These are phyloP conservation scores for Champsocephalus gunnari DNA, from an alignment of 2,797 vertebrate species.

Conservation along the genomic window DNA sequence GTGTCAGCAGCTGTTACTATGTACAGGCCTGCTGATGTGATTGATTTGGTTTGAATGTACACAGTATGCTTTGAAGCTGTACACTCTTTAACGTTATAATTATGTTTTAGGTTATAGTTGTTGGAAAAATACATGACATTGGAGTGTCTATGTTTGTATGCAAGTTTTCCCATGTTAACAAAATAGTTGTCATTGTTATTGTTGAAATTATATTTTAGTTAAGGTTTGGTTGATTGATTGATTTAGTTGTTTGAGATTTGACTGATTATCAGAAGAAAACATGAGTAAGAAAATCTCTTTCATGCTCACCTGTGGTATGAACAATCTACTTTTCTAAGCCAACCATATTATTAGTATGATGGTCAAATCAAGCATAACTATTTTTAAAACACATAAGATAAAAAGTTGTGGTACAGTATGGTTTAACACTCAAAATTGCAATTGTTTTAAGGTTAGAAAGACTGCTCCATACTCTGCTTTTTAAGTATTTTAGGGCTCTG, in stretches of 20 bases:
- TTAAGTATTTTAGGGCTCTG: too few relatives aligned
- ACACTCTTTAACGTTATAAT: constrained; percentile 10
- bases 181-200: background rate
- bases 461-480: background rate
- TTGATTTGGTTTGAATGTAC: constrained; percentile 56
- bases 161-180: background rate
- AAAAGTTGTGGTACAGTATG: background rate
- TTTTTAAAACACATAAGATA: too few relatives aligned
- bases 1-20: constrained; percentile 58
- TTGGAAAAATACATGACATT: background rate
- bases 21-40: constrained; percentile 48
- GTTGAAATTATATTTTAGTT: background rate
- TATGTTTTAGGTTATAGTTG: constrained; percentile 14
- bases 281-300: background rate
- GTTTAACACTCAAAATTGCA: background rate
- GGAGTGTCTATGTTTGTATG: background rate
- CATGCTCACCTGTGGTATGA: background rate
- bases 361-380: background rate
- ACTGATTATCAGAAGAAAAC: background rate
- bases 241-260: background rate
- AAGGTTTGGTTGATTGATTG: background rate
- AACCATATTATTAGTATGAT: background rate
- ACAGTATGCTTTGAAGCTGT: constrained; percentile 34
- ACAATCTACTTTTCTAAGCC: background rate
- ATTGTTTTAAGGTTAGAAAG: background rate